A percentile compares a stretch with the other conserved stretches of the same genome.
phyloP scores from a whole-genome alignment of 2,888 invertebrate genomes.

The Drosophila vallismaia region DNA sequence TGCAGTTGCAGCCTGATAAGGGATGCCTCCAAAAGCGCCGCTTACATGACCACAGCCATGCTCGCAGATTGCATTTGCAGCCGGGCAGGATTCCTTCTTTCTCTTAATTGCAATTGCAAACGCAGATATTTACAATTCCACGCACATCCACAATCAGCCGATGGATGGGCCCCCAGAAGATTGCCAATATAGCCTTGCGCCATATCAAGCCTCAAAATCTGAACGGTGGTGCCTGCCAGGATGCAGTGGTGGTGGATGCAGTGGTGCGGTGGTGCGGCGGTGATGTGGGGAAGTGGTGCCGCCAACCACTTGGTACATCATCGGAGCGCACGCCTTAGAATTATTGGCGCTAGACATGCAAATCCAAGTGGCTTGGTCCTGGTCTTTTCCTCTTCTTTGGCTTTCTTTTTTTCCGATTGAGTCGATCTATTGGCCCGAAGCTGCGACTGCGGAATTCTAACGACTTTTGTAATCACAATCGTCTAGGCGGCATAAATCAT shows the following conservation, averaged over 20 bases:
- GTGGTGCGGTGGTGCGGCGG: not conserved
- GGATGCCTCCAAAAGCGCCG: constrained; percentile 66
- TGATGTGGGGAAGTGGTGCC: constrained; percentile 13
- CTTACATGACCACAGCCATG: constrained; percentile 77
- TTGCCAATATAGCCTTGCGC: constrained; percentile 64
- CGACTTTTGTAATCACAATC: constrained; percentile 73
- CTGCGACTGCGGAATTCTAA: constrained; percentile 46
- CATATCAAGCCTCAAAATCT: constrained; percentile 75
- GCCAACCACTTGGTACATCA: constrained; percentile 72
- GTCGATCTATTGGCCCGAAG: constrained; percentile 19
- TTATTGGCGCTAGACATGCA: constrained; percentile 81
- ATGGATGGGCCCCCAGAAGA: constrained; percentile 35
- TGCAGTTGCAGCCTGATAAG: constrained; percentile 63
- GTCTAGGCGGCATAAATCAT: constrained; percentile 72
- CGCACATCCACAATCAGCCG: constrained; percentile 45
- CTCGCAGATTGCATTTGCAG: constrained; percentile 69
- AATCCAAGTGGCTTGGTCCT: constrained; percentile 59
- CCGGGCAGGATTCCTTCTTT: constrained; percentile 33
- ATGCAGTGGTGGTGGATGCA: constrained; percentile 12
- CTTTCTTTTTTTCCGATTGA: not conserved
- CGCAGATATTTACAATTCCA: constrained; percentile 49
- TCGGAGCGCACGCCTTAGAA: constrained; percentile 74
- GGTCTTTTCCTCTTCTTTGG: not conserved
- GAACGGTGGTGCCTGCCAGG: constrained; percentile 48
- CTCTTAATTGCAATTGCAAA: constrained; percentile 81